Base-by-base conservation (phyloP, 2,888 invertebrate species). In the Agrochola litura region DNA sequence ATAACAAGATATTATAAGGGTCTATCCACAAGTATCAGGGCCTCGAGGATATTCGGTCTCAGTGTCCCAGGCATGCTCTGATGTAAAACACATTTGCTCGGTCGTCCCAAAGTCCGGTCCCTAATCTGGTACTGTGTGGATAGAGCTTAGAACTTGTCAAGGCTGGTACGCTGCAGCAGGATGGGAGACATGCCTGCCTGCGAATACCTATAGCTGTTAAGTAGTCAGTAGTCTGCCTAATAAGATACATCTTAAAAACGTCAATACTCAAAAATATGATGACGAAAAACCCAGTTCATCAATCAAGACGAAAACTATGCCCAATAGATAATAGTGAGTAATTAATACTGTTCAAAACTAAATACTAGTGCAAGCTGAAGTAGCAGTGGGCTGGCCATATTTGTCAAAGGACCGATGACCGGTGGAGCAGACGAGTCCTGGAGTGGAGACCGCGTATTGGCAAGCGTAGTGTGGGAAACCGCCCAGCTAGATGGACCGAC, bases 271-370 rank as follows among this genome's bases (percentile, higher is more conserved):
- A 58, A 49, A 63, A 58, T 78, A 25, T 46, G 25, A 65, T 63
- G 41, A 49, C 16, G 30, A 70, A 56, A n/a, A 37, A 58, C 16
- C 41, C 30, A 30, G 60, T 68, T 30, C 2, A 54, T 56, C 22
- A 14, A 80, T 56, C 12, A 56, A 77, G 12, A 22, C 61, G 52
- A 79, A 79, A 54, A 9, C 16, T 25, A 22, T 63, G 10, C 22
- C 25, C 12, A 19, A 70, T 56, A 54, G 6, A 63, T n/a, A 22
- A 71, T 46, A 41, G 14, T 3, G 16, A 79, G 25, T 22, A 49
- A 56, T 56, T 16, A 30, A 81, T 30, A 64, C 30, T n/a, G n/a
- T 43, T 64, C 19, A 14, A 56, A 60, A 60, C 25, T n/a, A 54
- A n/a, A 22, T 22, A 54, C 54, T 9, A n/a, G n/a, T n/a, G n/a